phyloP scores from a whole-genome alignment of 2,113 vertebrate species.

The Gymnorhina tibicen region DNA sequence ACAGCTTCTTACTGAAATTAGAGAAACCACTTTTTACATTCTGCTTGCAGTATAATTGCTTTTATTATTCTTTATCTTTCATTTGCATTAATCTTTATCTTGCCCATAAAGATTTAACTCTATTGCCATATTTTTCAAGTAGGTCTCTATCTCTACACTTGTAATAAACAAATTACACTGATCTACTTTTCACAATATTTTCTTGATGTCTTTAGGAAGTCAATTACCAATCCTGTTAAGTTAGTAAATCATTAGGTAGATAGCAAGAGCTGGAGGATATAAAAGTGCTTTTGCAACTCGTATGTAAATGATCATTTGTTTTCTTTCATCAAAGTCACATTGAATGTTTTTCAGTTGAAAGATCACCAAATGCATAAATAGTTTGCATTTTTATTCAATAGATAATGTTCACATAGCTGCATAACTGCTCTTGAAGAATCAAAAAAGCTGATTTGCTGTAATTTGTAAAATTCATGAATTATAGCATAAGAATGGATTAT shows the following conservation, averaged over 20 bases:
- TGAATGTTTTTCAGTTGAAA: not conserved
- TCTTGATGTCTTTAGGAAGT: not conserved
- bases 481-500: not conserved
- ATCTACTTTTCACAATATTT: not conserved
- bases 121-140: not conserved
- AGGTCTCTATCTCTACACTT: not conserved
- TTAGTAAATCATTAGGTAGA: not conserved
- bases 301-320: not conserved
- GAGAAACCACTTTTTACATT: not conserved
- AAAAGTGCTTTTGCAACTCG: not conserved
- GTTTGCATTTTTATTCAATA: not conserved
- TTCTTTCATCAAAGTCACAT: not conserved
- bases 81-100: conserved; percentile 36
- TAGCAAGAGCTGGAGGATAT: not conserved
- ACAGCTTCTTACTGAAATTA: not conserved
- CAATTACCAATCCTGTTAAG: not conserved
- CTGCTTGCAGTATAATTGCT: not conserved
- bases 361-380: conserved; percentile 16
- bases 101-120: conserved; percentile 7
- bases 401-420: not conserved
- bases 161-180: not conserved
- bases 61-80: conserved; percentile 2
- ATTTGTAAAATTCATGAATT: conserved; percentile 11
- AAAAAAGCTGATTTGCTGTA: not conserved
- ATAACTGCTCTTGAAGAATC: not conserved